phyloP scores from a whole-genome alignment of 2,888 invertebrate genomes.

The Taphrorychus bicolor region DNA sequence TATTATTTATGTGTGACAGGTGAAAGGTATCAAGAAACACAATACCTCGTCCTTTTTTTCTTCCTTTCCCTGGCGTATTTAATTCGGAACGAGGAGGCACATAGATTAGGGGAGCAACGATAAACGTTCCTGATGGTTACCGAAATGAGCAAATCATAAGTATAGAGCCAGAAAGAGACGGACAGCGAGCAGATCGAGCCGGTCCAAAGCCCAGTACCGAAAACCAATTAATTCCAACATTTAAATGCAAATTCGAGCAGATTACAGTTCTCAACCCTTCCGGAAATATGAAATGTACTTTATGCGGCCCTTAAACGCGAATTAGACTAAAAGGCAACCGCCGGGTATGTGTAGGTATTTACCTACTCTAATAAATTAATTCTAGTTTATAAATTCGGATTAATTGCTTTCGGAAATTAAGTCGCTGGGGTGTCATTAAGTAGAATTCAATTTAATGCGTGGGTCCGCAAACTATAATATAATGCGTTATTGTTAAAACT shows the following conservation, averaged over 20 bases:
- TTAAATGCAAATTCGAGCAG: slow-evolving; percentile 40
- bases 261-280: slow-evolving; percentile 38
- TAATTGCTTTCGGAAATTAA: slow-evolving; percentile 36
- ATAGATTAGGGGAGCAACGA: too few relatives aligned
- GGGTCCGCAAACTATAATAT: background rate
- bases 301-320: slow-evolving; percentile 37
- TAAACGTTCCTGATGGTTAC: background rate
- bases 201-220: slow-evolving; percentile 9
- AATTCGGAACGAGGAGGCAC: slow-evolving; percentile 19
- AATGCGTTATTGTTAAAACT: background rate
- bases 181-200: background rate
- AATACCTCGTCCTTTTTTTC: slow-evolving; percentile 20
- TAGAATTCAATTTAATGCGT: slow-evolving; percentile 22
- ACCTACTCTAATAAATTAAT: slow-evolving; percentile 41
- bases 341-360: slow-evolving; percentile 34
- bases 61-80: slow-evolving; percentile 13
- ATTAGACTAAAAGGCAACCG: slow-evolving; percentile 39
- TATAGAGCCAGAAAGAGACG: background rate
- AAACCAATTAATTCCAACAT: slow-evolving; percentile 39
- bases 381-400: slow-evolving; percentile 40
- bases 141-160: slow-evolving; percentile 1
- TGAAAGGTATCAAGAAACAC: slow-evolving; percentile 26
- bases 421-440: slow-evolving; percentile 31
- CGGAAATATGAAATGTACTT: slow-evolving; percentile 40
- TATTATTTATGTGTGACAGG: slow-evolving; percentile 39